Base-by-base conservation (phyloP, 2,797 vertebrate species). In the Falco rusticolus region DNA sequence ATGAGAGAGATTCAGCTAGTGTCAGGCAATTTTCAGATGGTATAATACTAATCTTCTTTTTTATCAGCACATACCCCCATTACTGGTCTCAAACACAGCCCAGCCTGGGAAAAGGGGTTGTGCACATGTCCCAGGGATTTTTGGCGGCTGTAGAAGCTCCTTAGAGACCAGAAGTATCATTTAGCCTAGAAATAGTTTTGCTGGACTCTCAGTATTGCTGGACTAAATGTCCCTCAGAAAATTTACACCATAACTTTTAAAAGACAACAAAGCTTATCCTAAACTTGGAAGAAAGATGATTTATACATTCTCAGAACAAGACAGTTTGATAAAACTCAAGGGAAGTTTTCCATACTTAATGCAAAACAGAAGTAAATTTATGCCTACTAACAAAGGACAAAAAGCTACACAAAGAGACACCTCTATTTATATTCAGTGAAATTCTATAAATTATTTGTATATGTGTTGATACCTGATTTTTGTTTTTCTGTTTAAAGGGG, bases 111-210 rank as follows among this genome's bases (percentile, higher is more conserved):
- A 96, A 96, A 94, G 87, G 72, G 64, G 47, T 22, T 94, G 33
- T 90, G 77, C 93, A 94, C 84, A 96, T 82, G 95, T 96, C 96
- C 82, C 94, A 96, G 91, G 92, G 69, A 92, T 95, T 96, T 97
- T 89, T 97, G 93, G 84, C 92, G 1, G 93, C 93, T 95, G 69
- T 64, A 86, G 85, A 64, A 85, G 65, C 54, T 97, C 93, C 94
- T 96, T 56, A 85, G 95, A 95, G 96, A 96, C 96, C 74, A 75
- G 24, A 56, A 96, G 89, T 59, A 93, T 70, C 84, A 84, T 92
- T 93, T 88, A 88, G 84, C 72, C 92, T 74, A 96, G 92, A 97
- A 96, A 96, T 92, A 96, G 87, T 84, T 96, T 93, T 85, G 69
- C 76, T 96, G 94, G 93, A 93, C 89, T 89, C 63, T 69, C 63